Percentiles rank a stretch among this genome's conserved stretches.
phyloP scores from a whole-genome alignment of 1,140 invertebrate genomes.

The Tetraneura akinire region DNA sequence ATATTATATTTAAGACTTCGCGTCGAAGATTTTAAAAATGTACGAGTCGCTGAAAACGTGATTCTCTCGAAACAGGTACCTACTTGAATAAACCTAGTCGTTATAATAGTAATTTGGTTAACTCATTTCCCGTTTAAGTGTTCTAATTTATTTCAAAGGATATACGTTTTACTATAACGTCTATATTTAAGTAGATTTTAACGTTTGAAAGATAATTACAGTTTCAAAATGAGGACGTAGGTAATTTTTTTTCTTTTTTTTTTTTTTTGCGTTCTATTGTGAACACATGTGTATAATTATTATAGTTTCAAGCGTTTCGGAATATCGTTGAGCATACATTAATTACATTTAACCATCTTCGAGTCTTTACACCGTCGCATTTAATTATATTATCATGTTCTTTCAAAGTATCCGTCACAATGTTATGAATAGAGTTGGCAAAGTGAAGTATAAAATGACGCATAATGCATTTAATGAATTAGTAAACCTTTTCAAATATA shows the following conservation, averaged over 20 bases:
- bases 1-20: too few species aligned
- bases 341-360: neutral
- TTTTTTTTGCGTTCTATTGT: neutral
- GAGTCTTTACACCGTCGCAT: neutral
- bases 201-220: too few species aligned
- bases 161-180: too few species aligned
- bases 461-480: slow-evolving; percentile 7
- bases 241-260: too few species aligned
- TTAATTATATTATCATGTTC: neutral
- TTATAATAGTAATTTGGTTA: too few species aligned
- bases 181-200: too few species aligned
- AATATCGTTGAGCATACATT: neutral
- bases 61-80: too few species aligned
- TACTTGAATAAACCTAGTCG: too few species aligned
- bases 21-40: too few species aligned
- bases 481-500: neutral
- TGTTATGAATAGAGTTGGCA: neutral
- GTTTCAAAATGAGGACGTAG: neutral
- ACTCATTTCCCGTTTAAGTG: too few species aligned
- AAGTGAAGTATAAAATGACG: neutral
- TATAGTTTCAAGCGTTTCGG: neutral
- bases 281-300: neutral
- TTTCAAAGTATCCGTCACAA: neutral
- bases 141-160: too few species aligned
- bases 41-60: too few species aligned